phyloP scores from a whole-genome alignment of 2,113 vertebrate genomes.

The Paramormyrops kingsleyae region DNA sequence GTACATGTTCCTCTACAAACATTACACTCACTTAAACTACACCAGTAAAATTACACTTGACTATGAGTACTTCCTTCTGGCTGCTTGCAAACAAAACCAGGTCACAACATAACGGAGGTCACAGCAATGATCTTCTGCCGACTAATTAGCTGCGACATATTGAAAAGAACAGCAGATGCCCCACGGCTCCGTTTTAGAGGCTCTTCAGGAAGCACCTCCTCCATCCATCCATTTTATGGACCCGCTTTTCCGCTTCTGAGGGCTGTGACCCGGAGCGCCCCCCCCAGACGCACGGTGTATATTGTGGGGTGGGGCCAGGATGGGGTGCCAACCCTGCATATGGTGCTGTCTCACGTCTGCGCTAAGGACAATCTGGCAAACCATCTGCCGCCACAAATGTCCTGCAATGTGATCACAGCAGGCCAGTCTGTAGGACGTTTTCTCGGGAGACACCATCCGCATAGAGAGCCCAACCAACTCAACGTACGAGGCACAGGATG shows the following conservation, averaged over 20 bases:
- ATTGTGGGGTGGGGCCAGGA: neutral
- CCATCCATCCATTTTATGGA: neutral
- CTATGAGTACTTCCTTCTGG: neutral
- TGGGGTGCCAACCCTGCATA: neutral
- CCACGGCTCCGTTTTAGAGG: neutral
- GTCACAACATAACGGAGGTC: slow-evolving; percentile 3
- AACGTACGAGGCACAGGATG: neutral
- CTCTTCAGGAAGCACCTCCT: neutral
- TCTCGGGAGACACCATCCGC: neutral
- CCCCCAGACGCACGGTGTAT: neutral
- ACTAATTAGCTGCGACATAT: slow-evolving; percentile 2
- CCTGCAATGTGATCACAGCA: neutral
- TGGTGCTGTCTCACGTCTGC: neutral
- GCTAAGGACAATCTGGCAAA: slow-evolving; percentile 5
- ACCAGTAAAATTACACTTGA: neutral
- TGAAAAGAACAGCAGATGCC: neutral
- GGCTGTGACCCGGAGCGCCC: neutral
- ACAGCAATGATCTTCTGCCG: neutral
- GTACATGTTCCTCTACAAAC: neutral
- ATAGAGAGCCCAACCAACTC: neutral
- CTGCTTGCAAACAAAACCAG: neutral
- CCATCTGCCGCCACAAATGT: neutral
- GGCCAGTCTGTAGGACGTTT: neutral
- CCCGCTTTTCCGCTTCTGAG: neutral
- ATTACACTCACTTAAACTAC: neutral